phyloP scores from a whole-genome alignment of 2,797 vertebrate genomes.

The Lophura swinhoii region DNA sequence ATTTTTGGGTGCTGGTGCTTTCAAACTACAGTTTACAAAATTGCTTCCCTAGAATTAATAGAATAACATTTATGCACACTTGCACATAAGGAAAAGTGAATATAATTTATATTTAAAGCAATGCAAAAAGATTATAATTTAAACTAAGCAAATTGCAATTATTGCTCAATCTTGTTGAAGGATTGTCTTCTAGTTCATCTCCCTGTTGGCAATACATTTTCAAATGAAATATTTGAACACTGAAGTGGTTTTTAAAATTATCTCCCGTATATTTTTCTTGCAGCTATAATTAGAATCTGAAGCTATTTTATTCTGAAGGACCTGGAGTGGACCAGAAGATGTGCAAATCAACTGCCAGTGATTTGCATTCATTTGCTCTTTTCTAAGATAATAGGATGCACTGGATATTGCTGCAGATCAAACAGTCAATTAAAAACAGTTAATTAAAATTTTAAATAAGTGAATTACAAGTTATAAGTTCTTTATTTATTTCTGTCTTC shows the following conservation, averaged over 20 bases:
- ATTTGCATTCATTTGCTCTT: conserved; percentile 57
- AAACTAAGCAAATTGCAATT: conserved; percentile 71
- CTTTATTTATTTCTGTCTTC: conserved; percentile 14
- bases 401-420: conserved; percentile 56
- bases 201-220: conserved; percentile 66
- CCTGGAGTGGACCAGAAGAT: conserved; percentile 59
- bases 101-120: conserved; percentile 57
- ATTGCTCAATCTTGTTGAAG: conserved; percentile 66
- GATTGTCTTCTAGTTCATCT: conserved; percentile 72
- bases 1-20: neutral
- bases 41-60: conserved; percentile 51
- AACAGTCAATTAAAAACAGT: conserved; percentile 58
- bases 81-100: conserved; percentile 33
- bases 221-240: conserved; percentile 71
- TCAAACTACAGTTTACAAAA: conserved; percentile 37
- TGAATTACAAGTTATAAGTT: conserved; percentile 36
- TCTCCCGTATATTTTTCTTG: conserved; percentile 59
- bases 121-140: conserved; percentile 67
- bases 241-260: conserved; percentile 68
- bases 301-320: conserved; percentile 67
- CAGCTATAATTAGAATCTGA: conserved; percentile 66
- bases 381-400: conserved; percentile 57
- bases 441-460: conserved; percentile 57
- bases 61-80: conserved; percentile 51
- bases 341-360: conserved; percentile 50